Evolutionary conservation across 2,888 invertebrate genomes (phyloP).

Genomic region (Linnaemya vulpina): DNA sequence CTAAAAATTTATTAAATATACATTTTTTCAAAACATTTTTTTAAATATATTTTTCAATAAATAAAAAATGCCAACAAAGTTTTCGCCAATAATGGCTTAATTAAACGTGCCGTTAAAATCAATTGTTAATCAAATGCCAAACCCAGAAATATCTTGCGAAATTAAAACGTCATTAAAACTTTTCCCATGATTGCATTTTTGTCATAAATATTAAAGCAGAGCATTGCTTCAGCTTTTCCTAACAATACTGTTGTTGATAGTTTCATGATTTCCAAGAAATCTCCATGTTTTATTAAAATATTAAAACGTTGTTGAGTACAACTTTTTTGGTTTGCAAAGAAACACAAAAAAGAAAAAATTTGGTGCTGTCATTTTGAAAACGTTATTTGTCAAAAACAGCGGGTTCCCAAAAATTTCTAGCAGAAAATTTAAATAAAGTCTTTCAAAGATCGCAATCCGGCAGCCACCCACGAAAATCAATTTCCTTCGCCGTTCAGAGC

Average conservation of each 20-base stretch:
- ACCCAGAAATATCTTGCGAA: slow-evolving; percentile 11
- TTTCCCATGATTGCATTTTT: slow-evolving; percentile 1
- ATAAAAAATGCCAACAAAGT: neutral
- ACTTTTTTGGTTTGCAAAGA: neutral
- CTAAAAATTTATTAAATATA: slow-evolving; percentile 25
- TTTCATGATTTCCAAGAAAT: slow-evolving; percentile 14
- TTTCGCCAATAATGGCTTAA: slow-evolving; percentile 22
- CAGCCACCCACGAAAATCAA: no score
- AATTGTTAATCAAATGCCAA: slow-evolving; percentile 5
- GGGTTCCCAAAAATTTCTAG: neutral
- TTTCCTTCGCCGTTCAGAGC: no score
- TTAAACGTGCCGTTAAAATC: neutral
- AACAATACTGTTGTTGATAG: neutral
- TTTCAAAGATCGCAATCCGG: no score
- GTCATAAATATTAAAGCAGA: neutral
- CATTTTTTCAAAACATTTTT: no score
- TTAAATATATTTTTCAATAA: slow-evolving; percentile 12
- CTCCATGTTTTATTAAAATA: neutral
- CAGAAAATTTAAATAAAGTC: neutral
- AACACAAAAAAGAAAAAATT: neutral
- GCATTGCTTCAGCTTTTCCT: slow-evolving; percentile 4
- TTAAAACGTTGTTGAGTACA: neutral
- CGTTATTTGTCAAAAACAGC: neutral
- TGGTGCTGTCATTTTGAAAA: neutral
- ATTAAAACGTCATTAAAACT: neutral